Evolutionary conservation across 2,113 vertebrate genomes (phyloP).

Genomic region (Conger conger): DNA sequence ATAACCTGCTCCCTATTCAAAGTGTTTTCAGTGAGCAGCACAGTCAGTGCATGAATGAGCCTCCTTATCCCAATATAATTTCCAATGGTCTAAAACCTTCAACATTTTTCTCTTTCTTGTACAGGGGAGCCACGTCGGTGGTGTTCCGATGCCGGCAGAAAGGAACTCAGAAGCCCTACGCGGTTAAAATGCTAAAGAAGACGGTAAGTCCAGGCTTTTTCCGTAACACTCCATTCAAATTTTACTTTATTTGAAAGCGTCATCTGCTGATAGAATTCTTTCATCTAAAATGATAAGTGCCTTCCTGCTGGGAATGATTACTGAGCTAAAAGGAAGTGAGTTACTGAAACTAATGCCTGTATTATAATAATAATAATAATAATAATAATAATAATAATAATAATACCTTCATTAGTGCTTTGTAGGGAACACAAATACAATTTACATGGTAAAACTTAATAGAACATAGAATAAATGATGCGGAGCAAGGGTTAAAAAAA

Average conservation of each 20-base stretch:
- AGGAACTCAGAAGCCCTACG: slow-evolving; percentile 82
- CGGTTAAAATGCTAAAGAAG: slow-evolving; percentile 88
- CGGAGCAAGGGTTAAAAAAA: no score
- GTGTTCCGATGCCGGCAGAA: slow-evolving; percentile 87
- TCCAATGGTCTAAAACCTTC: neutral
- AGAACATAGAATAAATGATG: no score
- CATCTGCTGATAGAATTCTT: neutral
- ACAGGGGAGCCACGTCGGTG: slow-evolving; percentile 84
- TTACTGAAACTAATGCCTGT: neutral
- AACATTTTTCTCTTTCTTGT: neutral
- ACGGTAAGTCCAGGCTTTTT: slow-evolving; percentile 75
- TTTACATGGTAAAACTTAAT: no score
- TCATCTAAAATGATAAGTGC: neutral
- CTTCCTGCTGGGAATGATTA: neutral
- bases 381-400: no score
- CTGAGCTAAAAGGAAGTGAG: neutral
- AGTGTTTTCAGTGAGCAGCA: no score
- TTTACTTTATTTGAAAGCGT: neutral
- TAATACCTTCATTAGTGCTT: no score
- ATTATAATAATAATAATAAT: no score
- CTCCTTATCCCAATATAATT: neutral
- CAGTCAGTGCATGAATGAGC: neutral
- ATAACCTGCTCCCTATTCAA: no score
- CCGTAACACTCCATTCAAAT: neutral
- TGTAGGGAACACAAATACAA: no score